Evolutionary conservation across 1,140 invertebrate species (phyloP), one percentile per base, ranked within the genome.

Genomic region (Magallana gigas): DNA sequence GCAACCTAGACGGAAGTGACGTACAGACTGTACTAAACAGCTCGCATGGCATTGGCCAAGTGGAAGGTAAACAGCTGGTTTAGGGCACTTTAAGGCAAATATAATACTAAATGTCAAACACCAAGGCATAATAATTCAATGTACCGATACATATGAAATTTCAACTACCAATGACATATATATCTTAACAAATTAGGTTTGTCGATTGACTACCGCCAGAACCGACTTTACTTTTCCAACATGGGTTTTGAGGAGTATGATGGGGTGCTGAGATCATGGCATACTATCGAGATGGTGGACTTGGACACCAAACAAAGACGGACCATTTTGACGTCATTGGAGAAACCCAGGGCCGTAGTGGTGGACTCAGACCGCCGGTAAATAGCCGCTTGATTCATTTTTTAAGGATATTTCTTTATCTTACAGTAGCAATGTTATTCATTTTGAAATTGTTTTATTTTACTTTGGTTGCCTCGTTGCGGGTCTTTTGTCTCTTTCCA

Each of bases 31-130:
- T 84, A 9, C 83, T 60, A 16, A 84, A 84, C 83, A 60, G 57
- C 16, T 84, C 83, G 16, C 57, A 84, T 62, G 83, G 83, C 16
- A 62, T 84, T 18, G 83, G 83, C 56, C 83, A 84, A 36, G 83
- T 84, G 16, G 83, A 84, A 84, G 83, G 83, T 84, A 59, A 0
- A 16, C 29, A 18, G 2, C 62, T 2, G 18, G 8, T 18, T 48
- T 0, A 48, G 5, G 36, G 3, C 36, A 48, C 1, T 48, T 5
- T 48, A 4, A 48, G 36, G 36, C 36, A 48, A 48, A 48, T 48
- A 48, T 48, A 48, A 48, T 48, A 48, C 36, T 4, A 48, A 48
- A 48, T 48, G 36, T 48, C 2, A 48, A 48, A 48, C 36, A 48
- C 36, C 36, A 48, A 4, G 36, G 36, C 36, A 64, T 1, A 64